Evolutionary conservation across 2,113 vertebrate genomes (phyloP), one percentile per base, ranked within the genome.

Genomic region (Anseranas semipalmata): DNA sequence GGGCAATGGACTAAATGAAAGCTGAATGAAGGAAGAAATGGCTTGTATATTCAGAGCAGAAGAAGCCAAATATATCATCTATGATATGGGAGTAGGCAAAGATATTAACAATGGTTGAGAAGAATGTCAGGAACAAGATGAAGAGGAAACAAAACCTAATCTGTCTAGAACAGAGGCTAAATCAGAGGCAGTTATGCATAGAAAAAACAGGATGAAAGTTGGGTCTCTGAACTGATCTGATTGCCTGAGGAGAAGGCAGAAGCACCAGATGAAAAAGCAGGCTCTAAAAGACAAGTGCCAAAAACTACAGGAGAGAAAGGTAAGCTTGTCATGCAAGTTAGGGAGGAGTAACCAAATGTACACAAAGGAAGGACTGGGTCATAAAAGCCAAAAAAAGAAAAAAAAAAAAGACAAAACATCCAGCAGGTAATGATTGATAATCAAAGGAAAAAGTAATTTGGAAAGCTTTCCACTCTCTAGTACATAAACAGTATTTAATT

Each of bases 401-500:
- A 53, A 52, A 55, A 53, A 39, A 39, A 39, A 27, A 6, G 8
- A 20, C 1, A 56, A 67, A 41, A 16, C 35, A 4, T 68, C 27
- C n/a, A 65, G 13, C 15, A 70, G 22, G n/a, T 50, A 81, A 41
- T 48, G 32, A 83, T 12, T 92, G 39, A 65, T 52, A 88, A 80
- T 43, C 41, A 74, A 50, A 76, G 39, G 22, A 53, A 88, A 93
- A 92, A 78, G 43, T 11, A 3, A 41, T 37, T 72, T 85, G 39
- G 37, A 87, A 87, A 76, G 9, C 46, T 56, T 95, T 94, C 81
- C 33, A 91, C 30, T 87, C 50, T 67, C 55, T 79, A 85, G 50
- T 77, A 71, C 53, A 87, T 90, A 79, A 87, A 63, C 55, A 85
- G n/a, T 68, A 75, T 95, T 91, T 89, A 80, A 77, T 94, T 67